Conservation (phyloP, 2,797 vertebrate genomes). For the Rhodeus uyekii region DNA sequence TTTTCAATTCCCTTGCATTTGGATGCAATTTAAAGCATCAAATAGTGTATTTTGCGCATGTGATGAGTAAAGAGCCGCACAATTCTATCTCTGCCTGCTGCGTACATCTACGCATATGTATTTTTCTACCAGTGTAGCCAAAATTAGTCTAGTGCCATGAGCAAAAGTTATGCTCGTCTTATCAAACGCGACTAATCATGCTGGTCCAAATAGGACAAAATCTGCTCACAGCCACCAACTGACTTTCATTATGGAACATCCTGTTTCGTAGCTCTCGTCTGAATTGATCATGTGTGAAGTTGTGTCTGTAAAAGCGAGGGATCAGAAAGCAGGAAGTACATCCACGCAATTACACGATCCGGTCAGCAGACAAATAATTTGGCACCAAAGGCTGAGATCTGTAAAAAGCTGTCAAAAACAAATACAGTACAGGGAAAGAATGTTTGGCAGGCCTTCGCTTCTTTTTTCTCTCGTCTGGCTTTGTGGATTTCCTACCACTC, state of each 20-base stretch:
- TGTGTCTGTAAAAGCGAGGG: constrained; percentile 6
- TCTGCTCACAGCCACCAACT: background rate
- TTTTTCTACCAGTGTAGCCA: too few species aligned
- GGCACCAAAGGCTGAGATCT: constrained; percentile 26
- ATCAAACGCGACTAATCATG: background rate
- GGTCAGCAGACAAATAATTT: constrained; percentile 21
- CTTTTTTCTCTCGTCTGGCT: background rate
- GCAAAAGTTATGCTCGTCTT: background rate
- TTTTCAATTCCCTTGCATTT: background rate
- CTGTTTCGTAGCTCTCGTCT: background rate
- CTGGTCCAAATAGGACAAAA: background rate
- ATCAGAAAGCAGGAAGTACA: constrained; percentile 4
- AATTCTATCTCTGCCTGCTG: background rate
- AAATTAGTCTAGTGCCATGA: background rate
- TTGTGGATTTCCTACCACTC: constrained; percentile 9
- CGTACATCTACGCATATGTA: background rate
- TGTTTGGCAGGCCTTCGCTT: background rate
- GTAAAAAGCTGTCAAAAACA: constrained; percentile 26
- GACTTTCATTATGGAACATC: background rate
- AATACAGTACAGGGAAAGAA: background rate
- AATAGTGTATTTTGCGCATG: background rate
- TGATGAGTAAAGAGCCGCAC: background rate
- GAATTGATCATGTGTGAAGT: constrained; percentile 12
- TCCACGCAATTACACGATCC: constrained; percentile 21
- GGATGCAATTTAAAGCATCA: background rate